Percentiles rank a stretch among this genome's conserved stretches.
phyloP scores from a whole-genome alignment of 37 sponge, comb jelly and placozoan genomes.

The Aphrocallistes beatrix region DNA sequence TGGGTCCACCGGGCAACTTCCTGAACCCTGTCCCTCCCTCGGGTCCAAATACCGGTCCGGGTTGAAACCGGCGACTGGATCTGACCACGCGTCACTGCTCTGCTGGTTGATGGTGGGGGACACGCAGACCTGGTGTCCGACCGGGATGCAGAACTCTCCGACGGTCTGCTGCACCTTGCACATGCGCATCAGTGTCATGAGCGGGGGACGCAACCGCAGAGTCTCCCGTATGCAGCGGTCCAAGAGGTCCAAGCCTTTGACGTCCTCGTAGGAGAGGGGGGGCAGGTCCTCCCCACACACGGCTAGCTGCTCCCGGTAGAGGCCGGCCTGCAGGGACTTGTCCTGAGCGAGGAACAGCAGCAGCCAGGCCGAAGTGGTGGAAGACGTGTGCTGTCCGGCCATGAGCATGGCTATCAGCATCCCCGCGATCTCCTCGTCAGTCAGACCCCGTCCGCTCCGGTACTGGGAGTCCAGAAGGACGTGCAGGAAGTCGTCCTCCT shows the following conservation, averaged over 20 bases:
- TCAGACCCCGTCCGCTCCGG: constrained; percentile 51
- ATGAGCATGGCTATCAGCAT: constrained; percentile 69
- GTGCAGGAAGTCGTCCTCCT: constrained; percentile 61
- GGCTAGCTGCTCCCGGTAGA: constrained; percentile 40
- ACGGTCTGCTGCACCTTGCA: constrained; percentile 40
- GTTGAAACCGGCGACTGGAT: constrained; percentile 31
- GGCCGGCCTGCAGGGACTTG: constrained; percentile 41
- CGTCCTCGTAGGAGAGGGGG: constrained; percentile 58
- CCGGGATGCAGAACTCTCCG: constrained; percentile 47
- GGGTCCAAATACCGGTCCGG: constrained; percentile 52
- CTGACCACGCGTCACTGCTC: constrained; percentile 42
- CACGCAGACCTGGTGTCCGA: constrained; percentile 81
- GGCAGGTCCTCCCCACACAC: constrained; percentile 53
- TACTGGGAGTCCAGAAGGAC: constrained; percentile 39
- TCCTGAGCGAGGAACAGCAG: constrained; percentile 63
- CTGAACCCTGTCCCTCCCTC: neutral
- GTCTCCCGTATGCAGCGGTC: constrained; percentile 71
- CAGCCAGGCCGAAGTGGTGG: constrained; percentile 78
- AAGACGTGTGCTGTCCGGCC: constrained; percentile 88
- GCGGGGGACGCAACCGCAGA: constrained; percentile 72
- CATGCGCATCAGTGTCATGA: constrained; percentile 87
- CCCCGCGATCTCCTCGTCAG: constrained; percentile 65
- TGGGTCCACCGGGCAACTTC: neutral
- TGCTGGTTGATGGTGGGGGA: constrained; percentile 72
- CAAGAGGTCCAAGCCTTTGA: constrained; percentile 35